These are phyloP conservation scores for Poecile montanus DNA, from an alignment of 2,797 vertebrate species.

Conservation along the genomic window DNA sequence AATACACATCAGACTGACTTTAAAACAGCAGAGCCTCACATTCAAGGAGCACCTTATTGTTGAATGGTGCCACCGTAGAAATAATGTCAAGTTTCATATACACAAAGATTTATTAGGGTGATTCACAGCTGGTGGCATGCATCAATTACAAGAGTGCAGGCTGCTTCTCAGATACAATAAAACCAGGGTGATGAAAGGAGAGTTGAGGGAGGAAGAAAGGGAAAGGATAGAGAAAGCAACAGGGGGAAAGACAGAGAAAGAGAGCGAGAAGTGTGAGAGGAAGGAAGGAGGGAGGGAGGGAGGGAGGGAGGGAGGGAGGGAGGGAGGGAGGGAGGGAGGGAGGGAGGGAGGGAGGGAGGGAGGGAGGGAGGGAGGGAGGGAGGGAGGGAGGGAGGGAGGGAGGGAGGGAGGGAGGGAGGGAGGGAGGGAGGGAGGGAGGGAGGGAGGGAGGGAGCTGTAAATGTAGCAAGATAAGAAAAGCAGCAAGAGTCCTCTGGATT, in stretches of 20 bases:
- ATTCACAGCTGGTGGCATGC: neutral
- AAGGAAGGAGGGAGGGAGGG: no score
- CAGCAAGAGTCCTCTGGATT: neutral
- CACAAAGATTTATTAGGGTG: neutral
- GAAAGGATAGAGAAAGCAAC: neutral
- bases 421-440: no score
- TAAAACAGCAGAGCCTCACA: neutral
- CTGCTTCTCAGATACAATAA: neutral
- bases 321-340: accelerated
- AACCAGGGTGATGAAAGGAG: neutral
- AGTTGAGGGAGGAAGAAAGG: neutral
- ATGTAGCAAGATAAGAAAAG: neutral
- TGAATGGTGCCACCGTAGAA: neutral
- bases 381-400: no score
- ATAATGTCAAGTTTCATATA: neutral
- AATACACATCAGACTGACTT: neutral
- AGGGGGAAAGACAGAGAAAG: accelerated
- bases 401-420: no score
- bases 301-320: no score
- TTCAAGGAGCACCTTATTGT: neutral
- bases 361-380: no score
- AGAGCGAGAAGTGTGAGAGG: neutral
- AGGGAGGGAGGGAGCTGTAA: neutral
- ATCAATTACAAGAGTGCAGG: neutral
- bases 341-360: no score